Conservation (phyloP, 2,113 vertebrate genomes). For the Nycticorax nycticorax region DNA sequence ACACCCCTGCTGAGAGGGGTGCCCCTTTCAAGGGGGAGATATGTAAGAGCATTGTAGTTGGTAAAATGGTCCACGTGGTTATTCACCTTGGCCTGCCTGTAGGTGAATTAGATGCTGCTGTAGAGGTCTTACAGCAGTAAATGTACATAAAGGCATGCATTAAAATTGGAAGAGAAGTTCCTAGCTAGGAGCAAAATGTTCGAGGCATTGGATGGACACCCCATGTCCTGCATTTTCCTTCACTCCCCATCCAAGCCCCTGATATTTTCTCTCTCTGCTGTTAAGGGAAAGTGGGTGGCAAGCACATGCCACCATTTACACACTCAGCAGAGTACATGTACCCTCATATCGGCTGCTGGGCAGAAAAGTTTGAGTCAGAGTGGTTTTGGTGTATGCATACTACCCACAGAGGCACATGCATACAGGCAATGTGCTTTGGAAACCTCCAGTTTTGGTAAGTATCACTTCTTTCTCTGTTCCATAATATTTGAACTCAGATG, state of each 20-base stretch:
- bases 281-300: not conserved
- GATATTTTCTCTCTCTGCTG: not conserved
- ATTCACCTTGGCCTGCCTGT: not conserved
- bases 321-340: not conserved
- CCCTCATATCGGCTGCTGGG: not conserved
- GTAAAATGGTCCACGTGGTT: not conserved
- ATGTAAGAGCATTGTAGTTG: not conserved
- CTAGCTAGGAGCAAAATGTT: not conserved
- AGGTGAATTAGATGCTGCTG: not conserved
- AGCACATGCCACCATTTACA: not conserved
- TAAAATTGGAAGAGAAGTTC: not conserved
- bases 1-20: not conserved
- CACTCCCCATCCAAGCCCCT: not conserved
- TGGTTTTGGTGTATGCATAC: constrained; percentile 27
- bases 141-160: not conserved
- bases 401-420: constrained; percentile 11
- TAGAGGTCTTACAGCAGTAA: not conserved
- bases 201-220: not conserved
- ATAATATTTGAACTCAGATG: not conserved
- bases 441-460: constrained; percentile 45
- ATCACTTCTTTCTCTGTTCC: constrained; percentile 39
- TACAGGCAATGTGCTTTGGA: not conserved
- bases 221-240: not conserved
- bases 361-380: not conserved
- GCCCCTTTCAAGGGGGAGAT: not conserved